Percentiles rank a stretch among this genome's conserved stretches.
phyloP scores from a whole-genome alignment of 2,888 invertebrate genomes.

The Xylota segnis region DNA sequence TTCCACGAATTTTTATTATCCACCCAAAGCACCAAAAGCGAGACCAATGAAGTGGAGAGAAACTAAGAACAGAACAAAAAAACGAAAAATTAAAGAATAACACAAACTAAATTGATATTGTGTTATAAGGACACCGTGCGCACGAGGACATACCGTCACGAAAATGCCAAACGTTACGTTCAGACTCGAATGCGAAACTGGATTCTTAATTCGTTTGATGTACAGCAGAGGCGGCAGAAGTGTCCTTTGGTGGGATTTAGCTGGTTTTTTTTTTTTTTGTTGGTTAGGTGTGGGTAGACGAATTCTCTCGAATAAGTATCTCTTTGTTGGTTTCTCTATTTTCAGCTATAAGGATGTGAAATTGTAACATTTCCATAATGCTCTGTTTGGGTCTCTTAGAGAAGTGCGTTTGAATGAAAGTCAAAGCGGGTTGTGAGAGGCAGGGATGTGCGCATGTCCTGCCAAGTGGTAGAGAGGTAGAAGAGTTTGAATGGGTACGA shows the following conservation, averaged over 20 bases:
- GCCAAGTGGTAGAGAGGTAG: conserved; percentile 22
- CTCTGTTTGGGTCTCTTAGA: conserved; percentile 39
- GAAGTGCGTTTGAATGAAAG: conserved; percentile 18
- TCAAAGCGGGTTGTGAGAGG: conserved; percentile 7
- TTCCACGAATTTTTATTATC: not conserved
- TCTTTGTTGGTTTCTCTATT: conserved; percentile 52
- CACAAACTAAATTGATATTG: conserved; percentile 37
- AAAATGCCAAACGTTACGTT: conserved; percentile 83
- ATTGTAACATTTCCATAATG: conserved; percentile 22
- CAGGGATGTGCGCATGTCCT: conserved; percentile 52
- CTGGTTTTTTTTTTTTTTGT: not conserved
- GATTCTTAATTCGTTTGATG: conserved; percentile 77
- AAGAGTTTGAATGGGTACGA: conserved; percentile 3
- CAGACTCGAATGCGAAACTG: conserved; percentile 85
- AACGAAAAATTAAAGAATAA: not conserved
- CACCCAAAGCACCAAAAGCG: not conserved
- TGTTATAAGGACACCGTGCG: conserved; percentile 60
- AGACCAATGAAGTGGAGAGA: conserved; percentile 1
- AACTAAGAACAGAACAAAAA: conserved; percentile 21
- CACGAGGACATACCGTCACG: conserved; percentile 78
- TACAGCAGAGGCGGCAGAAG: conserved; percentile 67
- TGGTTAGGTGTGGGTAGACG: conserved; percentile 17
- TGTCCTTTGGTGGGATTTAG: conserved; percentile 59
- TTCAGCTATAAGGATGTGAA: conserved; percentile 57
- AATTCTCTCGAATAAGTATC: conserved; percentile 33